Base-by-base conservation (phyloP, 1,140 invertebrate species). In the Rhopalosiphum padi region DNA sequence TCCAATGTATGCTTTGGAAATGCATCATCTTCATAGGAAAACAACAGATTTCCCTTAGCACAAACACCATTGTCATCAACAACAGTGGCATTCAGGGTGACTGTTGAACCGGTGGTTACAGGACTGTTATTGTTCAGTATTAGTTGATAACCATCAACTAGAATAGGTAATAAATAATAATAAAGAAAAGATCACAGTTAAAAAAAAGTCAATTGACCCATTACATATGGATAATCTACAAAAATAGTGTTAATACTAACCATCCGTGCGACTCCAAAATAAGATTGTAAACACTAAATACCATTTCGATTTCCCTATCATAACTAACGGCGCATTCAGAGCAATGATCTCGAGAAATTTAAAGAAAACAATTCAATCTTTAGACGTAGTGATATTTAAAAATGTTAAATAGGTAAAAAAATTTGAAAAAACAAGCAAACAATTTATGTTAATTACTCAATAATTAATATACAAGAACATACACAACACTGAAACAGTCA, bases 21-120 rank as follows among this genome's bases (percentile, higher is more conserved):
- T 35, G 91, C 91, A 53, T 93, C 91, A 41, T 93, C 91, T 51
- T 93, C 48, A 86, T 93, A 93, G 3, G 4, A 1, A 55, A 86
- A 93, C 3, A 1, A 86, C 46, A 85, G 35, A n/a, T 1, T 41
- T 85, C 77, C 82, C 5, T 21, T 51, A n/a, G 30, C 25, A 30
- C 91, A 93, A 4, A 18, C 11, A 8, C 91, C 91, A 18, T 85
- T 53, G 3, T 53, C 5, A 8, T 93, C 77, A 0, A 93, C 22
- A 23, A 93, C 35, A 7, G 91, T 86, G 2, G 91, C 91, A 23
- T 93, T 93, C 48, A 93, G 18, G 5, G 48, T 93, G 8, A 93
- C 82, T 3, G 23, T 93, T 30, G 91, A 83, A 3, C 91, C 91
- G 0, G 82, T 93, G 15, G 82, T 93, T 8, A 86, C 82, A 22